Conservation (phyloP, 2,113 vertebrate species). For the Zeus faber region DNA sequence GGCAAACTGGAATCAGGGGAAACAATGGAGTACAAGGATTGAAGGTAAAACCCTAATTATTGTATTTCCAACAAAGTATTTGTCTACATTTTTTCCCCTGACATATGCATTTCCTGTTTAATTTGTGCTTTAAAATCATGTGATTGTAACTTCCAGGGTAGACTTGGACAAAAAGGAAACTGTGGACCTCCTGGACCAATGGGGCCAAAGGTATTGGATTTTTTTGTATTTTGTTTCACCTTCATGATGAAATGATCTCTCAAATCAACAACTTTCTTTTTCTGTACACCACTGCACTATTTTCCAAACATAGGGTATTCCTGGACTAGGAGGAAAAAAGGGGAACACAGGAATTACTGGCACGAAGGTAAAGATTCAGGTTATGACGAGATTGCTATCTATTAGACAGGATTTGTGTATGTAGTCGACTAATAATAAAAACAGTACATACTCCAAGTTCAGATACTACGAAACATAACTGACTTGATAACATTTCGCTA, state of each 20-base stretch:
- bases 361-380: slow-evolving; percentile 51
- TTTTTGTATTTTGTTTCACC: background rate
- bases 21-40: slow-evolving; percentile 52
- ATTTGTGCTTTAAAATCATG: background rate
- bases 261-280: background rate
- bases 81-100: background rate
- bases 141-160: slow-evolving; percentile 40
- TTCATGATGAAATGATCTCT: background rate
- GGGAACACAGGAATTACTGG: slow-evolving; percentile 47
- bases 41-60: slow-evolving; percentile 47
- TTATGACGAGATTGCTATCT: too few relatives aligned
- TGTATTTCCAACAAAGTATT: background rate
- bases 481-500: background rate
- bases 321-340: slow-evolving; percentile 61
- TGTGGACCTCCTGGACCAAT: slow-evolving; percentile 55
- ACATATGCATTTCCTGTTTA: background rate
- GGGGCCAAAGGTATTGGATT: slow-evolving; percentile 61
- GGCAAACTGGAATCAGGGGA: slow-evolving; percentile 59
- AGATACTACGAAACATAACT: background rate
- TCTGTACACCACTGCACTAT: background rate
- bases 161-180: slow-evolving; percentile 52
- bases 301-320: slow-evolving; percentile 62
- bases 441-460: too few relatives aligned
- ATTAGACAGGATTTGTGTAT: too few relatives aligned
- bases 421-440: too few relatives aligned